Percentiles rank a stretch among this genome's conserved stretches.
Conservation (phyloP, 2,888 invertebrate genomes). For the Myopa tessellatipennis region DNA sequence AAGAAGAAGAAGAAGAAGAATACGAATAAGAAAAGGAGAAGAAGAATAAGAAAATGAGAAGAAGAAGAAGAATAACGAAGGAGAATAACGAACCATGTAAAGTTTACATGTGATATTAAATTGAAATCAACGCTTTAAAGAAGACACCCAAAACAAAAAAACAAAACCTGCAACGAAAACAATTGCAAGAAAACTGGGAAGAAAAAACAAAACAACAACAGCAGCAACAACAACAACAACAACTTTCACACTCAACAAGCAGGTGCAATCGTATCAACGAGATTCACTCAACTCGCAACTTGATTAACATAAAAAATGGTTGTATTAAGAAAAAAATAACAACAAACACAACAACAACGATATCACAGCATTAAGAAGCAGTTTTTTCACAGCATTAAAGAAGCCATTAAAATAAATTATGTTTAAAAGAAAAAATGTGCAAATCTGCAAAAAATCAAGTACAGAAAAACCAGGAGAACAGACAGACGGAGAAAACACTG, state of each 20-base stretch:
- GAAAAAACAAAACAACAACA: too few relatives aligned
- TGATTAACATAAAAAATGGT: constrained; percentile 20
- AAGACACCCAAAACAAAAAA: too few relatives aligned
- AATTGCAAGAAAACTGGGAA: neutral
- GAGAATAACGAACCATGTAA: too few relatives aligned
- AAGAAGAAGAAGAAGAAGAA: neutral
- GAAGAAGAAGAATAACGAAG: neutral
- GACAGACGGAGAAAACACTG: neutral
- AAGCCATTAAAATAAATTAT: too few relatives aligned
- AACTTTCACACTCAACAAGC: neutral
- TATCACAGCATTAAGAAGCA: neutral
- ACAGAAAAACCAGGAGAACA: too few relatives aligned
- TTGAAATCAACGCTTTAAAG: too few relatives aligned
- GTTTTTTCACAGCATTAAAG: constrained; percentile 23
- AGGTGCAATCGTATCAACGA: constrained; percentile 22
- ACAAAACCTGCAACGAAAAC: neutral
- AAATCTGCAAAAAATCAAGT: neutral
- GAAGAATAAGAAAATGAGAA: neutral
- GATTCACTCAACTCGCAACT: neutral
- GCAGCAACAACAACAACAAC: neutral
- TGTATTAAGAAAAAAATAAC: neutral
- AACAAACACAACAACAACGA: too few relatives aligned
- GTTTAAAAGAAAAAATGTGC: neutral
- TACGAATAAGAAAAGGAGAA: neutral
- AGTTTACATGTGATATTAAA: too few relatives aligned